A percentile compares a stretch with the other conserved stretches of the same genome.
Evolutionary conservation across 2,888 invertebrate species (phyloP).

Genomic region (Drosophila paucipuncta): DNA sequence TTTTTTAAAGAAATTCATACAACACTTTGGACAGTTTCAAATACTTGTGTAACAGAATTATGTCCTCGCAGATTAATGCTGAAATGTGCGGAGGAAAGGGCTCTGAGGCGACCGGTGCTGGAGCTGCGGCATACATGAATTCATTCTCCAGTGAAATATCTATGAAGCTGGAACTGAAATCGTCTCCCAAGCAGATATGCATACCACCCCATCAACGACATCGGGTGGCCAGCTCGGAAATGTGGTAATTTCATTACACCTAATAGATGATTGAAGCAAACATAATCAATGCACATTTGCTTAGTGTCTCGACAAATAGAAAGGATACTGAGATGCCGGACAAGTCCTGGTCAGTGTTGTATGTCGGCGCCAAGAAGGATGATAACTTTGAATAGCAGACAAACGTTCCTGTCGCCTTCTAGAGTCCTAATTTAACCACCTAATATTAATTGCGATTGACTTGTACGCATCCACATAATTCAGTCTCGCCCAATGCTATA

Average conservation of each 20-base stretch:
- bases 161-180: conserved; percentile 55
- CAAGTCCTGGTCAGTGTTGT: conserved; percentile 71
- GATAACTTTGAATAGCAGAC: conserved; percentile 36
- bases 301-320: conserved; percentile 31
- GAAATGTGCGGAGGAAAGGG: conserved; percentile 36
- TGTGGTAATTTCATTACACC: conserved; percentile 31
- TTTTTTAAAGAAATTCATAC: conserved; percentile 29
- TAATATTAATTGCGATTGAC: conserved; percentile 57
- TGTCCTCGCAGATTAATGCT: conserved; percentile 38
- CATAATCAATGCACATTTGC: background rate
- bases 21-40: conserved; percentile 25
- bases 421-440: background rate
- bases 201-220: conserved; percentile 60
- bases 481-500: conserved; percentile 50
- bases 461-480: conserved; percentile 30
- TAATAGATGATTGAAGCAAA: background rate
- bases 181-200: conserved; percentile 63
- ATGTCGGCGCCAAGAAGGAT: conserved; percentile 58
- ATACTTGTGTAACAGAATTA: conserved; percentile 13
- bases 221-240: conserved; percentile 44
- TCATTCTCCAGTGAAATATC: conserved; percentile 37
- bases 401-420: background rate
- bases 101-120: conserved; percentile 16
- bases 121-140: conserved; percentile 14
- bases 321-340: conserved; percentile 59